phyloP scores from a whole-genome alignment of 2,888 invertebrate genomes.

The Capitulum mitella region DNA sequence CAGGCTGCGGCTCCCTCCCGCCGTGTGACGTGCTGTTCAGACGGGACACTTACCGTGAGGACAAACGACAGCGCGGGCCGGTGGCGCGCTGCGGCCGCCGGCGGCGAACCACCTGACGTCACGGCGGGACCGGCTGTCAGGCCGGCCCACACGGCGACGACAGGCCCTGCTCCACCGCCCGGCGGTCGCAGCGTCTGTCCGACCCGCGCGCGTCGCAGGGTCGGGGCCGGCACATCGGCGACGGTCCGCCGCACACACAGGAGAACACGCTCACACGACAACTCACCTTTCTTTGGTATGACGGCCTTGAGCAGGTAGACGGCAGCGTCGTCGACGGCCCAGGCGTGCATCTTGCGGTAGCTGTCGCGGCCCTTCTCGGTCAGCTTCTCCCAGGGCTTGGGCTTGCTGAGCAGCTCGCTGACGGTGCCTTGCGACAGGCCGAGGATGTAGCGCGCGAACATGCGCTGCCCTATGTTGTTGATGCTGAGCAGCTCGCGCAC shows the following conservation, averaged over 20 bases:
- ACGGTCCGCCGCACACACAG: too few species aligned
- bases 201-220: too few species aligned
- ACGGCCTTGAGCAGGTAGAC: slow-evolving; percentile 95
- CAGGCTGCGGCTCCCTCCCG: too few species aligned
- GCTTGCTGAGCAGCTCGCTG: slow-evolving; percentile 94
- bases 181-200: too few species aligned
- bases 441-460: slow-evolving; percentile 97
- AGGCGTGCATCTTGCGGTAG: slow-evolving; percentile 98
- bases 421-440: slow-evolving; percentile 90
- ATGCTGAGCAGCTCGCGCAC: slow-evolving; percentile 90
- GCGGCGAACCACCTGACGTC: too few species aligned
- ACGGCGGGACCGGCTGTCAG: too few species aligned
- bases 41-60: too few species aligned
- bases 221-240: too few species aligned
- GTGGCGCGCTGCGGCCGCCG: too few species aligned
- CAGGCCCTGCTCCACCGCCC: not conserved
- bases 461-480: slow-evolving; percentile 95
- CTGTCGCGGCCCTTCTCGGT: slow-evolving; percentile 99
- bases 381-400: slow-evolving; percentile 98
- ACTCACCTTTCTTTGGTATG: slow-evolving; percentile 94
- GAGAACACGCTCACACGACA: not conserved
- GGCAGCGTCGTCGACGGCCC: slow-evolving; percentile 97
- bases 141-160: not conserved
- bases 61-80: too few species aligned
- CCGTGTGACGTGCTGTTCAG: too few species aligned